Evolutionary conservation across 2,888 invertebrate genomes (phyloP).

Genomic region (Tiliacea citrago): DNA sequence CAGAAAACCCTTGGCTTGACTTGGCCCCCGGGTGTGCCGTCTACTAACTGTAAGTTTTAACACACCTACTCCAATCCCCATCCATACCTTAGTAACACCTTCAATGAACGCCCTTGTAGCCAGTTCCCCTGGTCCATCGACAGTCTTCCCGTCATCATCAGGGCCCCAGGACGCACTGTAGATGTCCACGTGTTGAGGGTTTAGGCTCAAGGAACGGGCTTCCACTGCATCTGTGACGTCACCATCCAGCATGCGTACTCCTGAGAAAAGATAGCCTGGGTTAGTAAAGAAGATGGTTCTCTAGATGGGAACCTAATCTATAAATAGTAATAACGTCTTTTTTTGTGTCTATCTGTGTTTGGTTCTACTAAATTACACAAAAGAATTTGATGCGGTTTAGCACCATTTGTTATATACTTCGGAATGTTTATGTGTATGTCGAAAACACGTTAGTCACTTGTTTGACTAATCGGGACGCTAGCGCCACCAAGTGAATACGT

Average conservation of each 20-base stretch:
- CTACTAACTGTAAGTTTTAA: too few species aligned
- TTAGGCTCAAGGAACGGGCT: constrained; percentile 97
- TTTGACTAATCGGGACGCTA: too few species aligned
- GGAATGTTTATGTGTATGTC: too few species aligned
- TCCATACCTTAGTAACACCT: constrained; percentile 96
- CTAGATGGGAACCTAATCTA: not conserved
- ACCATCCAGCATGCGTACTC: constrained; percentile 99
- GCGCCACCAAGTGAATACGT: too few species aligned
- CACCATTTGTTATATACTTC: too few species aligned
- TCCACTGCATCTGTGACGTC: constrained; percentile 99
- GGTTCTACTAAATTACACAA: too few species aligned
- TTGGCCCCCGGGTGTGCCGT: too few species aligned
- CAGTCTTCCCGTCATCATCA: constrained; percentile 99
- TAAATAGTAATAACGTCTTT: too few species aligned
- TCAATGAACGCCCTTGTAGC: constrained; percentile 98
- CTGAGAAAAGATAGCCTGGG: constrained; percentile 79
- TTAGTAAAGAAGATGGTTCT: constrained; percentile 1
- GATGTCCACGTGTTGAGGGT: constrained; percentile 99
- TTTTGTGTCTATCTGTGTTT: too few species aligned
- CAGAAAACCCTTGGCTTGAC: too few species aligned
- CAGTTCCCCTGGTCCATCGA: constrained; percentile 98
- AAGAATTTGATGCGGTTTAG: too few species aligned
- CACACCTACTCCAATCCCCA: not conserved
- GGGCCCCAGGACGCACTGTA: constrained; percentile 99
- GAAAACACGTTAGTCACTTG: too few species aligned